Evolutionary conservation across 1,140 invertebrate species (phyloP).

Genomic region (Eumaeus atala): DNA sequence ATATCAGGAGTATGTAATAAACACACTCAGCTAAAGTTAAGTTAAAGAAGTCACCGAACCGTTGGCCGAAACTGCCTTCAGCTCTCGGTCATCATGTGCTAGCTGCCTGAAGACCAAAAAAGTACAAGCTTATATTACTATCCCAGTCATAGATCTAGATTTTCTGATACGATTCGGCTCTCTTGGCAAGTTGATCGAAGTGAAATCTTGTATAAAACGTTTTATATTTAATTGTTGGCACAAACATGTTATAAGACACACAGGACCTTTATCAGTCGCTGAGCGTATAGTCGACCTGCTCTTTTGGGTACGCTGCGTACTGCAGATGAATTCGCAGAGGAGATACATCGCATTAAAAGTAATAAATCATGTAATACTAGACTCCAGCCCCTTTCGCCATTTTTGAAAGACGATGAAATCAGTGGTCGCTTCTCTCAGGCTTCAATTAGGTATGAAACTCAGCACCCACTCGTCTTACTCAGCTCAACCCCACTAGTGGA

Average conservation of each 20-base stretch:
- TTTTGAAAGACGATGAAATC: background rate
- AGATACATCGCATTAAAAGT: background rate
- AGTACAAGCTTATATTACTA: background rate
- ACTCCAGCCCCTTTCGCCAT: background rate
- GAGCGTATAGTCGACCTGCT: background rate
- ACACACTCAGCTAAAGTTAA: too few species aligned
- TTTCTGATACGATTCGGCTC: constrained; percentile 8
- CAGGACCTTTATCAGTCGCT: background rate
- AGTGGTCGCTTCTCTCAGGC: background rate
- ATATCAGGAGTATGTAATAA: too few species aligned
- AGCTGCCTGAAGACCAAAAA: constrained; percentile 15
- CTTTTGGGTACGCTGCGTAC: background rate
- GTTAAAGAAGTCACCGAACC: constrained; percentile 15
- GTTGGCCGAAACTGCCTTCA: constrained; percentile 20
- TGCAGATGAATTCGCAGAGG: constrained; percentile 2
- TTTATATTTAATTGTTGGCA: background rate
- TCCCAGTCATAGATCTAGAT: background rate
- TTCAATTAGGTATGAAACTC: constrained; percentile 1
- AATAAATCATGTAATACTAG: background rate
- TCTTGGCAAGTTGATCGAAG: background rate
- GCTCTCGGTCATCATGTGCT: constrained; percentile 17
- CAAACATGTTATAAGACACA: too few species aligned
- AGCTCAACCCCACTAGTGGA: constrained; percentile 3
- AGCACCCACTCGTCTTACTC: constrained; percentile 3
- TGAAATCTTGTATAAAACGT: background rate